Conservation (phyloP, 2,888 invertebrate species). For the Hypercompe scribonia region DNA sequence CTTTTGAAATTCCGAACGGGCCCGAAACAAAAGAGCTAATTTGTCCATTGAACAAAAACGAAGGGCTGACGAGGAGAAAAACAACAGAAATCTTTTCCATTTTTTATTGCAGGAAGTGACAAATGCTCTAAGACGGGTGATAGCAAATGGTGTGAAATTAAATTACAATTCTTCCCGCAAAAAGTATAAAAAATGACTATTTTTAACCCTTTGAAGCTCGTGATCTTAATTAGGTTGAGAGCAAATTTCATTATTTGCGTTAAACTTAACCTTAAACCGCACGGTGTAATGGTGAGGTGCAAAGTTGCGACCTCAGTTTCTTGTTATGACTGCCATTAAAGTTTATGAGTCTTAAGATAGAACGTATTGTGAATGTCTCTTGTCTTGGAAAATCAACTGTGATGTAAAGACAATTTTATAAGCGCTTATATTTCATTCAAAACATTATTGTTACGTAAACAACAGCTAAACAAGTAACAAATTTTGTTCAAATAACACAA, state of each 20-base stretch:
- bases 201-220: conserved; percentile 22
- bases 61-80: conserved; percentile 49
- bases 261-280: conserved; percentile 52
- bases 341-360: conserved; percentile 44
- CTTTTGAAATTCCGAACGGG: conserved; percentile 57
- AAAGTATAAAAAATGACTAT: conserved; percentile 29
- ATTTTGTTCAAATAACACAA: neutral
- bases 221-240: conserved; percentile 54
- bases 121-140: conserved; percentile 55
- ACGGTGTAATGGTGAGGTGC: conserved; percentile 51
- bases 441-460: neutral
- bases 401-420: conserved; percentile 40
- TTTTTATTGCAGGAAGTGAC: conserved; percentile 59
- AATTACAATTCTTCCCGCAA: conserved; percentile 55
- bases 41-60: conserved; percentile 62
- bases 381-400: conserved; percentile 43
- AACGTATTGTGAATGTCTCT: conserved; percentile 29
- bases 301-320: conserved; percentile 47
- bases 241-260: conserved; percentile 53
- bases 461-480: neutral
- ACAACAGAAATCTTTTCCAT: conserved; percentile 59
- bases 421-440: conserved; percentile 4
- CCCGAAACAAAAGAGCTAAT: conserved; percentile 67
- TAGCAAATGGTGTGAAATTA: conserved; percentile 63
- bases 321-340: conserved; percentile 47